Percentiles rank a stretch among this genome's conserved stretches.
Evolutionary conservation across 2,888 invertebrate genomes (phyloP).

Genomic region (Athetis lepigone): DNA sequence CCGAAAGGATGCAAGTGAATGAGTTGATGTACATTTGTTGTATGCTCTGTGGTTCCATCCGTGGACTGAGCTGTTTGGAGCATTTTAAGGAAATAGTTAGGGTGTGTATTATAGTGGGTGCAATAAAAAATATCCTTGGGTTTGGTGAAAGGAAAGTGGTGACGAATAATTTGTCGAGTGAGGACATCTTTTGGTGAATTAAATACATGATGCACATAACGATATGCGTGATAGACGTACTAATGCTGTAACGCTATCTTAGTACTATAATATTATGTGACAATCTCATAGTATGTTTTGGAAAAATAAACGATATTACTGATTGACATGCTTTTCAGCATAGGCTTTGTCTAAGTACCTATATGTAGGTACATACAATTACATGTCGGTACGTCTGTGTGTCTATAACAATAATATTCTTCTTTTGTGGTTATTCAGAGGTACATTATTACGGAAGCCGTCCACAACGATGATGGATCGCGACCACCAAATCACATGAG

Average conservation of each 20-base stretch:
- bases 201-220: too few species aligned
- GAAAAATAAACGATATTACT: too few species aligned
- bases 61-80: slow-evolving; percentile 63
- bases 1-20: slow-evolving; percentile 76
- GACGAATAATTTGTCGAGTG: not conserved
- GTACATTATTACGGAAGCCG: slow-evolving; percentile 81
- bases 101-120: slow-evolving; percentile 23
- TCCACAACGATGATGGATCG: slow-evolving; percentile 87
- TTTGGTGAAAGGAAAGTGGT: not conserved
- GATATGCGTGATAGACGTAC: too few species aligned
- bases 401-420: slow-evolving; percentile 52
- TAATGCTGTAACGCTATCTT: too few species aligned
- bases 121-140: too few species aligned
- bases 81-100: slow-evolving; percentile 9
- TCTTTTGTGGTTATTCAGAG: slow-evolving; percentile 70
- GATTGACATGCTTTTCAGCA: too few species aligned
- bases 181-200: too few species aligned
- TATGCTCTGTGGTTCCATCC: slow-evolving; percentile 40
- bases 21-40: slow-evolving; percentile 86
- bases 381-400: not conserved
- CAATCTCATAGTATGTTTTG: too few species aligned
- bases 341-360: too few species aligned
- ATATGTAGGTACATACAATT: not conserved
- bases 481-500: slow-evolving; percentile 83
- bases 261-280: too few species aligned